A percentile compares a stretch with the other conserved stretches of the same genome.
Evolutionary conservation across 2,797 vertebrate genomes (phyloP).

Genomic region (Gymnothorax javanicus): DNA sequence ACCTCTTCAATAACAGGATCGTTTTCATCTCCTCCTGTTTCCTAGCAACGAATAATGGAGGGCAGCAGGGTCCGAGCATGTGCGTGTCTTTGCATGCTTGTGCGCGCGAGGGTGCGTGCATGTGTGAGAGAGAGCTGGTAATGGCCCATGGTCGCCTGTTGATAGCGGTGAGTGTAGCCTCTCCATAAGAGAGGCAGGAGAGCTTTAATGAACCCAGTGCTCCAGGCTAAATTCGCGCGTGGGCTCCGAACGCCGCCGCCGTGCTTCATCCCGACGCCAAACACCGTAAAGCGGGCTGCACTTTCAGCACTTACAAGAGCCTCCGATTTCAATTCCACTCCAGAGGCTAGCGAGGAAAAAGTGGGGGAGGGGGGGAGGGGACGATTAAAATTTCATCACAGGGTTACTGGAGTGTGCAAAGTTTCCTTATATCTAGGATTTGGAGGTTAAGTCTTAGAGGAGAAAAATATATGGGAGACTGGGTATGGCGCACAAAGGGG

Average conservation of each 20-base stretch:
- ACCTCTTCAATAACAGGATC: slow-evolving; percentile 15
- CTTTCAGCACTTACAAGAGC: neutral
- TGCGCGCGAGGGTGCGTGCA: neutral
- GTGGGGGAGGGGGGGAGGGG: no score
- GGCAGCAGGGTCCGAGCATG: neutral
- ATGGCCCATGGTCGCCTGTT: neutral
- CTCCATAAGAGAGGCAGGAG: neutral
- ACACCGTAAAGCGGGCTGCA: neutral
- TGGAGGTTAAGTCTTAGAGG: no score
- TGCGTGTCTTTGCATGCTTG: neutral
- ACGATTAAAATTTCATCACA: neutral
- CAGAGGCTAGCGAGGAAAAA: neutral
- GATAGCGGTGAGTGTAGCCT: neutral
- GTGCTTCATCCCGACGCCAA: neutral
- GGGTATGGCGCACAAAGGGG: no score
- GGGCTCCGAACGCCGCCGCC: neutral
- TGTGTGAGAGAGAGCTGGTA: neutral
- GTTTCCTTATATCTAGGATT: neutral
- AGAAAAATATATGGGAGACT: no score
- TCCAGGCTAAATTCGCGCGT: neutral
- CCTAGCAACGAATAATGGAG: slow-evolving; percentile 2
- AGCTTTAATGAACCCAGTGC: slow-evolving; percentile 10
- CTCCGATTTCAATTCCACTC: neutral
- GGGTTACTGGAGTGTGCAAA: neutral
- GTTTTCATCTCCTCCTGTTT: slow-evolving; percentile 18